Percentiles rank a stretch among this genome's conserved stretches.
Conservation (phyloP, 2,113 vertebrate genomes). For the Seriola dumerili region DNA sequence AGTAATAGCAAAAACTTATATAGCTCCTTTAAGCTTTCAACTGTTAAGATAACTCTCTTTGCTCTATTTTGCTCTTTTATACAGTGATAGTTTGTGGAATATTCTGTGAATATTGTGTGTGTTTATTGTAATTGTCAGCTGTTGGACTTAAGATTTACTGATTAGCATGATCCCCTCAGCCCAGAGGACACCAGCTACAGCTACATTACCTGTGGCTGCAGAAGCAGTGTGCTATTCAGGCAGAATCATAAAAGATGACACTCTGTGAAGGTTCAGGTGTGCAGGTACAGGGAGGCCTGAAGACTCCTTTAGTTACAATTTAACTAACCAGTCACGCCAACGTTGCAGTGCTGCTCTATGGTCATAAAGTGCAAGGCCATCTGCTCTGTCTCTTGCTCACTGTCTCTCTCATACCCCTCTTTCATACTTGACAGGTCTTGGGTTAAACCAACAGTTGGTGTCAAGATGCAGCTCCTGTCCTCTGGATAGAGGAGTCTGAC, state of each 20-base stretch:
- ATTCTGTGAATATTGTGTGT: neutral
- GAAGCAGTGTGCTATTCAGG: neutral
- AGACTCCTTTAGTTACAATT: slow-evolving; percentile 65
- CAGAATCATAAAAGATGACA: slow-evolving; percentile 28
- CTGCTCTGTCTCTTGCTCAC: slow-evolving; percentile 49
- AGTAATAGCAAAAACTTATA: too few relatives aligned
- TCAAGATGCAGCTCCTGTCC: slow-evolving; percentile 16
- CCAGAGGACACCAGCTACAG: neutral
- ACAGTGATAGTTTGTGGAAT: neutral
- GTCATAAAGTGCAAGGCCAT: slow-evolving; percentile 51
- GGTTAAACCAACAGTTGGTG: slow-evolving; percentile 28
- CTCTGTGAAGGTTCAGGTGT: slow-evolving; percentile 21
- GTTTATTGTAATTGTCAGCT: neutral
- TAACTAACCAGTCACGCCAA: slow-evolving; percentile 52
- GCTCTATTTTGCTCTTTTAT: neutral
- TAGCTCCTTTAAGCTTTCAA: too few relatives aligned
- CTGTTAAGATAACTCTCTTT: too few relatives aligned
- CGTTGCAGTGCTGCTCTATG: neutral
- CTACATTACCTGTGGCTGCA: neutral
- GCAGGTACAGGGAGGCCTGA: slow-evolving; percentile 25
- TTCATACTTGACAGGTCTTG: slow-evolving; percentile 18
- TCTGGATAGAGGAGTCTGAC: neutral
- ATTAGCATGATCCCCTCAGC: neutral
- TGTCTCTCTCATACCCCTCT: slow-evolving; percentile 13
- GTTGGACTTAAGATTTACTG: neutral